phyloP scores from a whole-genome alignment of 2,888 invertebrate genomes.

The Caradrina kadenii region DNA sequence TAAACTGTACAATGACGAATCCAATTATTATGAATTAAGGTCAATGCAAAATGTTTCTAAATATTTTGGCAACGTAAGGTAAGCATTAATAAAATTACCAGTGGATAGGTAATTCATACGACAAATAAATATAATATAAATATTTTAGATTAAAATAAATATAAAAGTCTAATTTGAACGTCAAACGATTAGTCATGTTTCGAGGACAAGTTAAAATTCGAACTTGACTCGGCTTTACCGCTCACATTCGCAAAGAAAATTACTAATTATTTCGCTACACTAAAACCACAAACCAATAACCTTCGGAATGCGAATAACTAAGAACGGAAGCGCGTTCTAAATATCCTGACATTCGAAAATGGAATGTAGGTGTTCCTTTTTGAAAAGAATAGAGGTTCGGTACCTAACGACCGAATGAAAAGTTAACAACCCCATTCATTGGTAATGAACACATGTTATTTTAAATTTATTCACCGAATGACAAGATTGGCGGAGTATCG shows the following conservation, averaged over 20 bases:
- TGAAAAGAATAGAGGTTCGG: too few species aligned
- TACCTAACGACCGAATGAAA: constrained; percentile 15
- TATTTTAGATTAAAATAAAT: too few species aligned
- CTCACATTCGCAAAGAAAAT: not conserved
- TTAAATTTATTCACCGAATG: constrained; percentile 46
- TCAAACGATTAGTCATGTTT: too few species aligned
- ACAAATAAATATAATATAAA: too few species aligned
- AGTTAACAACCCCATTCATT: constrained; percentile 5
- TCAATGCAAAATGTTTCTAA: not conserved
- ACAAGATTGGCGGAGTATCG: constrained; percentile 28
- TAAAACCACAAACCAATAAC: not conserved
- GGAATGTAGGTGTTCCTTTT: too few species aligned
- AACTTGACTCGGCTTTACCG: too few species aligned
- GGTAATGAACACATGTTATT: constrained; percentile 32
- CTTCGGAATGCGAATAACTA: not conserved
- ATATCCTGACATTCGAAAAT: not conserved
- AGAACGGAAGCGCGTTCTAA: not conserved
- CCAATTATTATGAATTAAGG: not conserved
- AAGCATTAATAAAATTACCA: too few species aligned
- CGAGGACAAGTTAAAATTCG: too few species aligned
- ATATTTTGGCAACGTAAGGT: too few species aligned
- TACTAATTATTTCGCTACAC: not conserved
- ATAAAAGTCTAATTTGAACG: too few species aligned
- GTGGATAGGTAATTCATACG: too few species aligned
- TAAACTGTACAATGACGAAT: not conserved